A percentile compares a stretch with the other conserved stretches of the same genome.
Conservation (phyloP, 2,113 vertebrate species). For the Camelus bactrianus region DNA sequence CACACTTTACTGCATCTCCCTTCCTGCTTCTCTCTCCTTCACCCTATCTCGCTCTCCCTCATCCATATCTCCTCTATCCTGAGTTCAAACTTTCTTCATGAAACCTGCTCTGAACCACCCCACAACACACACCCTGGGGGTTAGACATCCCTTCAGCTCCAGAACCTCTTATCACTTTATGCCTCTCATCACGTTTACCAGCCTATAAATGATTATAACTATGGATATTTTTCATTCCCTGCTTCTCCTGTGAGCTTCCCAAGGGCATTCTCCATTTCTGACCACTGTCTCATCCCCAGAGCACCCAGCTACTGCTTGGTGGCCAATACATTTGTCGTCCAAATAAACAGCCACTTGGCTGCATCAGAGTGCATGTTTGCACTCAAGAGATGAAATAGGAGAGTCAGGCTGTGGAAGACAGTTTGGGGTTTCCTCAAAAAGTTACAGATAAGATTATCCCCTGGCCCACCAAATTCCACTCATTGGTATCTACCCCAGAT, state of each 20-base stretch:
- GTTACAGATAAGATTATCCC: background rate
- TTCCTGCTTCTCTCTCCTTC: background rate
- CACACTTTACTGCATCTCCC: rapidly evolving
- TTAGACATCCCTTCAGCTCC: background rate
- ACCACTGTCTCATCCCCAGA: background rate
- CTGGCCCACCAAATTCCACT: background rate
- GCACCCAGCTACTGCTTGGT: background rate
- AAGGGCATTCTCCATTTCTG: background rate
- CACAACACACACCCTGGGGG: rapidly evolving
- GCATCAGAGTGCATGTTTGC: background rate
- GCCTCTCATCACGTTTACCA: background rate
- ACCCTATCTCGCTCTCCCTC: background rate
- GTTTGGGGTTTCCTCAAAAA: background rate
- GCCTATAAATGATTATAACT: background rate
- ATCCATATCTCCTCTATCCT: background rate
- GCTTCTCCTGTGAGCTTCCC: background rate
- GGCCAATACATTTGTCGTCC: background rate
- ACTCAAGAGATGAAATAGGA: background rate
- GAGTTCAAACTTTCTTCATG: background rate
- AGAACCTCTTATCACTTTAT: background rate
- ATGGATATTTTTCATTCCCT: background rate
- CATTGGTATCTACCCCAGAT: background rate
- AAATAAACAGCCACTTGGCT: background rate
- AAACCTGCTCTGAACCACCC: background rate
- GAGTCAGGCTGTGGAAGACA: background rate